Base-by-base conservation (phyloP, 1,140 invertebrate species). In the Aphelinus atriplicis region DNA sequence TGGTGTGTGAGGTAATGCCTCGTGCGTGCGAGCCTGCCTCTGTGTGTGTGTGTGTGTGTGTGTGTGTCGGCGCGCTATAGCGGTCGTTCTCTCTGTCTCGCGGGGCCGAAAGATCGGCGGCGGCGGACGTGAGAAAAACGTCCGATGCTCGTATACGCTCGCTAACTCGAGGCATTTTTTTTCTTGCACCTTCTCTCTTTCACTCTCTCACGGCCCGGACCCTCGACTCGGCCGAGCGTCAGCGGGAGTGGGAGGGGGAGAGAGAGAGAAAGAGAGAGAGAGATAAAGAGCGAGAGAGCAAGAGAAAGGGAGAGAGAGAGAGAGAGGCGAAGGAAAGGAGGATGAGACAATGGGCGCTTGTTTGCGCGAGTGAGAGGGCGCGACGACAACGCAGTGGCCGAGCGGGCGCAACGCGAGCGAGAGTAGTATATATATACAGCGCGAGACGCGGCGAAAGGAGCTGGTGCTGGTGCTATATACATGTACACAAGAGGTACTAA, bases 141-240 rank as follows among this genome's bases (percentile, higher is more conserved):
- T 70, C 57, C 58, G 26, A 57, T 63, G 66, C 51, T 70, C 60
- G 66, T 70, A 57, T 75, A 70, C 66, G 73, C 62, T 70, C 42
- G 51, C 73, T 69, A 75, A 64, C 73, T 75, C 55, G 10, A 64
- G 55, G 73, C 67, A 70, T 74, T 75, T 75, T 74, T 74, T 75
- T 75, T 74, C 81, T 86, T 82, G 83, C 87, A 87, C 86, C 81
- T 74, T 68, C 63, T 87, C 88, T 82, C 87, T 85, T 82, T 84
- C 85, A 72, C 85, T 84, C 82, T 71, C 86, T 86, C 66, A 64
- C 56, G 67, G 58, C 53, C 73, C 84, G 78, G 26, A 26, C 26
- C 26, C 26, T 26, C 26, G 26, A 26, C 26, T 26, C 26, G 26
- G 26, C 26, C 26, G 26, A 26, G 26, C 26, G 26, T 26, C 86